Conservation (phyloP, 2,888 invertebrate genomes). For the Mayetiola destructor region DNA sequence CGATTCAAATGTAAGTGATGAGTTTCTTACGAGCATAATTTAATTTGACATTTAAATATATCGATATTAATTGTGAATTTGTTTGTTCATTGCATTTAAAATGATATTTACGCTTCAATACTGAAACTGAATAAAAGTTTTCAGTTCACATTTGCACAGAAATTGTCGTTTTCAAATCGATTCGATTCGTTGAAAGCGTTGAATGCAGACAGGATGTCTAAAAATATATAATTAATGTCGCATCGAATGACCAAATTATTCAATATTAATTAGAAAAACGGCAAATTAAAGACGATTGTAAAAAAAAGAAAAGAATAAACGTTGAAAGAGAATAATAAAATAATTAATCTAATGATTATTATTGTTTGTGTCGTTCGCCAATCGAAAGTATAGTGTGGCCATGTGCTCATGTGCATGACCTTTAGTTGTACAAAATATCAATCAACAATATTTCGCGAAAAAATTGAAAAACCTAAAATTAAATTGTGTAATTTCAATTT, state of each 20-base stretch:
- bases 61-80: too few relatives aligned
- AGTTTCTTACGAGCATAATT: too few relatives aligned
- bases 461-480: neutral
- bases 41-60: slow-evolving; percentile 4
- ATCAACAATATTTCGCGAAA: too few relatives aligned
- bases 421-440: too few relatives aligned
- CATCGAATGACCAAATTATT: neutral
- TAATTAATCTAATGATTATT: slow-evolving; percentile 7
- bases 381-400: neutral
- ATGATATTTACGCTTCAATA: slow-evolving; percentile 5
- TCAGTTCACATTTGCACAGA: neutral
- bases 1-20: too few relatives aligned
- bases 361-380: neutral
- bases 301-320: too few relatives aligned
- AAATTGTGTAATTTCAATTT: slow-evolving; percentile 15
- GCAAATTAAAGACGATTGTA: too few relatives aligned
- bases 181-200: too few relatives aligned
- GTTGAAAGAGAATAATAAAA: neutral
- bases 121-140: neutral
- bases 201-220: too few relatives aligned
- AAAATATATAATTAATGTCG: neutral
- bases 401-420: neutral
- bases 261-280: slow-evolving; percentile 2
- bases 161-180: too few relatives aligned
- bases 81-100: too few relatives aligned